Base-by-base conservation (phyloP, 2,113 vertebrate species). In the Holacanthus passer region DNA sequence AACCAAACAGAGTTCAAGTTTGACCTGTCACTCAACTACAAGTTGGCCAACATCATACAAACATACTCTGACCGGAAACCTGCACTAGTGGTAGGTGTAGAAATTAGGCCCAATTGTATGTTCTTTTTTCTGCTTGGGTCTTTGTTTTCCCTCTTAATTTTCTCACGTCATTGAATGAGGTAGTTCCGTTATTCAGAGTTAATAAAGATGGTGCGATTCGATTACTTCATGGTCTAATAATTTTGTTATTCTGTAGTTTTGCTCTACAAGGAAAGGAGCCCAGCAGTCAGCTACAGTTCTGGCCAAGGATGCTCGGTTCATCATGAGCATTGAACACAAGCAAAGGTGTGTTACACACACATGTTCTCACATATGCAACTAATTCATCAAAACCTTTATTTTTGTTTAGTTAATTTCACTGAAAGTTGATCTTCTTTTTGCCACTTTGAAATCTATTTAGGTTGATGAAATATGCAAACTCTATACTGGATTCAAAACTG, bases 1-100 rank as follows among this genome's bases (percentile, higher is more conserved):
- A 97, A 94, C 91, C 97, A 98, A 91, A 97, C 96, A 39, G 98
- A 98, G 89, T 99, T 98, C 93, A 99, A 97, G 92, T 99, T 99
- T 93, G 98, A 99, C 81, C 95, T 99, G 89, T 95, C 95, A 7
- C 97, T 99, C 71, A 98, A 97, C 94, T 99, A 99, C 94, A 99
- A 97, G 95, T 95, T 99, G 74, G 95, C 97, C 79, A 95, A 91
- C 87, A 83, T 99, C 93, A 96, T 99, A 93, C 97, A 97, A 82
- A 96, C 96, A 0, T 99, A 99, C 84, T 98, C 98, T 1, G 96
- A 99, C 80, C 96, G 97, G 91, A 99, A 97, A 82, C 98, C 98
- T 53, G 89, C 97, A 9, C 95, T 99, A 82, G 97, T 99, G 96
- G 98, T 99, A 94, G 74, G 94, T 77, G 19, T 4, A 11, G 10